Base-by-base conservation (phyloP, 2,888 invertebrate species). In the Leptinotarsa peninsularis region DNA sequence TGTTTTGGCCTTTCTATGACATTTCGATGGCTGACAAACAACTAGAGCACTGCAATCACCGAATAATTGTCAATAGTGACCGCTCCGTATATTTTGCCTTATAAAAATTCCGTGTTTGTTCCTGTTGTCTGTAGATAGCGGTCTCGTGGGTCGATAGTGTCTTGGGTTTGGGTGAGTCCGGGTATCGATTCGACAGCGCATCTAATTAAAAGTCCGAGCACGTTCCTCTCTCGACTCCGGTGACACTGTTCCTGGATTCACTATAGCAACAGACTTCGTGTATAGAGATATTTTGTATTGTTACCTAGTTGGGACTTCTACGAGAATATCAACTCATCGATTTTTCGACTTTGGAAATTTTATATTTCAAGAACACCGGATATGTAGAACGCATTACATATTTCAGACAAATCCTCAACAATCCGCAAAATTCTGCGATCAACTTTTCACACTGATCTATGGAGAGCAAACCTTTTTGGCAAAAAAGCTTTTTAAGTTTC, bases 201-300 rank as follows among this genome's bases (percentile, higher is more conserved):
- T 87, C 88, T 88, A 88, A 88, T 88, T 88, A 88, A 86, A 85
- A 88, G 87, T 87, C 88, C 85, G 83, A 83, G 87, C 88, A 88
- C 88, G 88, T 88, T 83, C 85, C 85, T 83, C 83, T 85, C 84
- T 85, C 86, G 87, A 88, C 87, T 88, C 88, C 88, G 87, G 88
- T 88, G 88, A 88, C 88, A 88, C 88, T 88, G 88, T 88, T 88
- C 86, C 87, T 84, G 85, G 84, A 85, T 85, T 85, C 85, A 80
- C 83, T 83, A 83, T 83, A 84, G 83, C 83, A 83, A 84, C 83
- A 83, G 82, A 83, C 77, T 69, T 56, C 58, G 58, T 21, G 70
- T 21, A 49, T 69, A 43, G 56, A 58, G 27, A 58, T 18, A 14
- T 27, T 43, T 58, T 23, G 49, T 18, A 43, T 58, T 60, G 21